These are phyloP conservation scores for Chroicocephalus ridibundus DNA, from an alignment of 2,113 vertebrate genomes.

Conservation along the genomic window DNA sequence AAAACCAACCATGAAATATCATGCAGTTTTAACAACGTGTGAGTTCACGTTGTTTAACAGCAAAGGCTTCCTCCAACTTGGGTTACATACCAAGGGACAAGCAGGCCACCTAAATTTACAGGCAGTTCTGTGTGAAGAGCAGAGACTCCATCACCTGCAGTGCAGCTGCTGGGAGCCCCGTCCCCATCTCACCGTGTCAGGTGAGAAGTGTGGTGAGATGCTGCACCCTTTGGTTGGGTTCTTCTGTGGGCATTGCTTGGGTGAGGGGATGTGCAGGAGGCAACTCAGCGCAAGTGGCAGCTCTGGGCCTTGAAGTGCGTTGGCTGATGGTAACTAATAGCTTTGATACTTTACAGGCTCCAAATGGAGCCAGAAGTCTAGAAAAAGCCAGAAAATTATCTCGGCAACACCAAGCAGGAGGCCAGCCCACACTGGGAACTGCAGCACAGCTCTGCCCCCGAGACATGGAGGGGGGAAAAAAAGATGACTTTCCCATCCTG, in stretches of 20 bases:
- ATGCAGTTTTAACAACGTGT: rapidly evolving
- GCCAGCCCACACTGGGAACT: not conserved
- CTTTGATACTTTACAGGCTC: not conserved
- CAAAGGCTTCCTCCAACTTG: not conserved
- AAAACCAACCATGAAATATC: not conserved
- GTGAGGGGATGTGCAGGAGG: not conserved
- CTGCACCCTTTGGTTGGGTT: not conserved
- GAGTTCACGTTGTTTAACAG: no score
- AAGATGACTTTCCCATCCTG: not conserved
- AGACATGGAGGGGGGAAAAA: not conserved
- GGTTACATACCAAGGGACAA: no score
- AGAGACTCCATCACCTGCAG: rapidly evolving
- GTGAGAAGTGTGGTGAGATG: not conserved
- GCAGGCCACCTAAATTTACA: not conserved
- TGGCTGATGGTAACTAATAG: not conserved
- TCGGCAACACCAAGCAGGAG: not conserved
- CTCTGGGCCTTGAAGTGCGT: not conserved
- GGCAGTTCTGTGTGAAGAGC: not conserved
- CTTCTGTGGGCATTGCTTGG: not conserved
- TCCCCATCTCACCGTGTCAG: rapidly evolving
- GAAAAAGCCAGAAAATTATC: not conserved
- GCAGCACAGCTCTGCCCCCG: not conserved
- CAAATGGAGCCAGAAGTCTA: not conserved
- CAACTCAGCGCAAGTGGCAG: no score
- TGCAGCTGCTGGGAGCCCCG: rapidly evolving